A percentile compares a stretch with the other conserved stretches of the same genome.
phyloP scores from a whole-genome alignment of 2,888 invertebrate genomes.

The Nudaria mundana region DNA sequence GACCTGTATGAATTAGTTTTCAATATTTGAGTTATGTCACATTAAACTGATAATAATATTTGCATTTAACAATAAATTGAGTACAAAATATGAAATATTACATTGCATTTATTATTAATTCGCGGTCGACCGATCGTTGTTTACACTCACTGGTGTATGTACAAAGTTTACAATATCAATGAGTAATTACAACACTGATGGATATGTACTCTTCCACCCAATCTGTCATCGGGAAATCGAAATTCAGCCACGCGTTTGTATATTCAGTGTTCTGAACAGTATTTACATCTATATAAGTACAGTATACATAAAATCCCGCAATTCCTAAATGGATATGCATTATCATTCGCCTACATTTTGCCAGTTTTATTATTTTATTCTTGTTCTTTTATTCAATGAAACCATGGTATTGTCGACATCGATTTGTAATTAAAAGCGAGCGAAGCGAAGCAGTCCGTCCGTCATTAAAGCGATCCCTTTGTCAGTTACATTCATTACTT shows the following conservation, averaged over 20 bases:
- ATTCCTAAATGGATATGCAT: too few relatives aligned
- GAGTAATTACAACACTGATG: neutral
- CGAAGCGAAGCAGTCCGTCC: conserved; percentile 4
- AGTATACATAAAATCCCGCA: too few relatives aligned
- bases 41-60: too few relatives aligned
- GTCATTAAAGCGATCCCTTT: conserved; percentile 21
- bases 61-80: neutral
- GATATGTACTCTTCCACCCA: neutral
- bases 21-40: too few relatives aligned
- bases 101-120: neutral
- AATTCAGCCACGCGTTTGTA: neutral
- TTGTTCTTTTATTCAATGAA: too few relatives aligned
- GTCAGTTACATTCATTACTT: conserved; percentile 34
- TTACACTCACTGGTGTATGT: neutral
- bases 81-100: neutral
- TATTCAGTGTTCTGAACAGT: neutral
- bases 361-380: too few relatives aligned
- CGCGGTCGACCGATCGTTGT: neutral
- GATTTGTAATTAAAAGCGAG: conserved; percentile 54
- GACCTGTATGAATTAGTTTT: too few relatives aligned
- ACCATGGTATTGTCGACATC: conserved; percentile 50
- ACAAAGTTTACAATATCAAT: neutral
- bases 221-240: neutral
- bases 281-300: too few relatives aligned
- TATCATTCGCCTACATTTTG: too few relatives aligned